phyloP scores from a whole-genome alignment of 1,140 invertebrate genomes.

The Drosophila pandora region DNA sequence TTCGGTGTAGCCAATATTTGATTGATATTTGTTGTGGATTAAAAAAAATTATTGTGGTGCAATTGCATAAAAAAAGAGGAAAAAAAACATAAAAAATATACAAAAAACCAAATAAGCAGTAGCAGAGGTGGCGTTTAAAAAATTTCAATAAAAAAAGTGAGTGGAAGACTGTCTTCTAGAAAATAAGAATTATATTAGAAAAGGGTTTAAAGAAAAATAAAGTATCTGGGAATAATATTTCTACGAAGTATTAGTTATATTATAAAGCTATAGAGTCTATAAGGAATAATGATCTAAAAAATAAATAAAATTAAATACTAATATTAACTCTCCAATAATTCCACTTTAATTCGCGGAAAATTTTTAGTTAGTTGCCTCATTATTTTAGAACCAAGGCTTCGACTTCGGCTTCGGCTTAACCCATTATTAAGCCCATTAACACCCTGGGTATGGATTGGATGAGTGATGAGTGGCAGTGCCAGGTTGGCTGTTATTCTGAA shows the following conservation, averaged over 20 bases:
- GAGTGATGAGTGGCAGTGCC: conserved; percentile 10
- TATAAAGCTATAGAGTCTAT: too few relatives aligned
- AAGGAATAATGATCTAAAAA: not conserved
- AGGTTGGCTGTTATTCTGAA: conserved; percentile 19
- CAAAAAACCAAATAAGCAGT: not conserved
- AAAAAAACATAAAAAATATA: not conserved
- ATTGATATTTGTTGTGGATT: conserved; percentile 33
- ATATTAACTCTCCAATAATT: not conserved
- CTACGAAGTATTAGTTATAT: too few relatives aligned
- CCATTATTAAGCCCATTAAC: conserved; percentile 36
- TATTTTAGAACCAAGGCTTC: conserved; percentile 41
- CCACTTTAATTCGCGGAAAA: conserved; percentile 2
- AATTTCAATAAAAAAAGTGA: too few relatives aligned
- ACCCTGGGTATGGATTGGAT: conserved; percentile 6
- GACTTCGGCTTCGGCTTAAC: conserved; percentile 43
- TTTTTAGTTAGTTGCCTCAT: conserved; percentile 10
- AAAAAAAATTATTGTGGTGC: conserved; percentile 13
- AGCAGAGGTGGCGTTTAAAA: not conserved
- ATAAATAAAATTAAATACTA: not conserved
- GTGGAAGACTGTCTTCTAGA: too few relatives aligned
- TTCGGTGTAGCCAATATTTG: conserved; percentile 41
- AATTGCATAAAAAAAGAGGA: conserved; percentile 1
- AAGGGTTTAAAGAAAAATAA: too few relatives aligned
- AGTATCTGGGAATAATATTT: too few relatives aligned
- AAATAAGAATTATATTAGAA: too few relatives aligned